Percentiles rank a stretch among this genome's conserved stretches.
Evolutionary conservation across 2,888 invertebrate species (phyloP).

Genomic region (Copidosoma aretas): DNA sequence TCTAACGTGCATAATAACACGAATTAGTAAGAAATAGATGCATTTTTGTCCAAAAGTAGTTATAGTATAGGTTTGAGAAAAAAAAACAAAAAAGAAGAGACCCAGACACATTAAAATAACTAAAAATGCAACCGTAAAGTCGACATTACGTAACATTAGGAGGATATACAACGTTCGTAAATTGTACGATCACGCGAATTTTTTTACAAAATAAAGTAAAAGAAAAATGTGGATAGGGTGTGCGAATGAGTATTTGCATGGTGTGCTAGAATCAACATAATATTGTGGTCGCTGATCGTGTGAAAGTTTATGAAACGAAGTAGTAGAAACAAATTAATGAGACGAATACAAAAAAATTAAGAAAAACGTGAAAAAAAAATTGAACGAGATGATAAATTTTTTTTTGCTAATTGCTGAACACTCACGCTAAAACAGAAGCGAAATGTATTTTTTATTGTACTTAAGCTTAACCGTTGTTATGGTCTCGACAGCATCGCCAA

Average conservation of each 20-base stretch:
- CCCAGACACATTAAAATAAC: constrained; percentile 27
- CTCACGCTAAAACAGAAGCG: constrained; percentile 42
- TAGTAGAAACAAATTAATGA: constrained; percentile 19
- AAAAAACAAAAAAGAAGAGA: constrained; percentile 14
- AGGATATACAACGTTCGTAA: constrained; percentile 47
- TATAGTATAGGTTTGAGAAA: constrained; percentile 25
- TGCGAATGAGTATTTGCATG: constrained; percentile 28
- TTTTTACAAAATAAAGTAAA: constrained; percentile 30
- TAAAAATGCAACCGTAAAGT: constrained; percentile 36
- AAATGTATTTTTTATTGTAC: constrained; percentile 51
- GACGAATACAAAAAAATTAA: constrained; percentile 12
- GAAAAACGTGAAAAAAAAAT: constrained; percentile 5
- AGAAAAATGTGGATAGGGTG: constrained; percentile 12
- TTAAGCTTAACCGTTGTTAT: constrained; percentile 48
- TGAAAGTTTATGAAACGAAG: constrained; percentile 20
- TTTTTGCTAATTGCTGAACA: constrained; percentile 38
- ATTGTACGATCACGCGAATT: constrained; percentile 37
- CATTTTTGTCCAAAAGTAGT: constrained; percentile 25
- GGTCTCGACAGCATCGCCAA: constrained; percentile 36
- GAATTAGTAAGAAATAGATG: constrained; percentile 24
- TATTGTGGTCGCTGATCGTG: constrained; percentile 1
- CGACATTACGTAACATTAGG: constrained; percentile 45
- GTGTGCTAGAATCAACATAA: constrained; percentile 22
- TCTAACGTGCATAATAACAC: constrained; percentile 32
- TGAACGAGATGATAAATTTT: constrained; percentile 12